Evolutionary conservation across 2,113 vertebrate species (phyloP).

Genomic region (Balaeniceps rex): DNA sequence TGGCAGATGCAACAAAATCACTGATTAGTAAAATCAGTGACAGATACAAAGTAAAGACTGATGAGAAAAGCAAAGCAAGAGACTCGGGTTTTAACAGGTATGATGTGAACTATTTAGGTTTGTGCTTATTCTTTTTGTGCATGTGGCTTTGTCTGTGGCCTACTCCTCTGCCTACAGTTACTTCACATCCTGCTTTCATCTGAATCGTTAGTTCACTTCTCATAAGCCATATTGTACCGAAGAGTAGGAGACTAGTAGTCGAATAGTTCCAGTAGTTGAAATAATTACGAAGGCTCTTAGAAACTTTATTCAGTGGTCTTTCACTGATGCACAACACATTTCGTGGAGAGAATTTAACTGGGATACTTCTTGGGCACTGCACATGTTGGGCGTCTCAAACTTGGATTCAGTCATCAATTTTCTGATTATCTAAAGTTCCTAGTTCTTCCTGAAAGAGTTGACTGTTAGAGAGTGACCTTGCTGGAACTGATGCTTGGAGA

Average conservation of each 20-base stretch:
- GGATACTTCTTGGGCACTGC: too few species aligned
- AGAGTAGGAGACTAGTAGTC: not conserved
- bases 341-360: not conserved
- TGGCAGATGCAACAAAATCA: constrained; percentile 58
- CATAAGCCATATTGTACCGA: not conserved
- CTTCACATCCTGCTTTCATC: not conserved
- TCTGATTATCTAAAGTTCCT: not conserved
- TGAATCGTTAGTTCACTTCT: not conserved
- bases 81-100: constrained; percentile 56
- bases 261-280: not conserved
- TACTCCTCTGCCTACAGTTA: not conserved
- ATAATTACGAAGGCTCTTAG: not conserved
- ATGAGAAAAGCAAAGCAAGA: constrained; percentile 30
- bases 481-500: not conserved
- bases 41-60: constrained; percentile 53
- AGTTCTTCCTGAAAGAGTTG: not conserved
- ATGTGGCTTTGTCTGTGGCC: not conserved
- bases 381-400: not conserved
- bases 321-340: not conserved
- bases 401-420: not conserved
- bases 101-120: not conserved
- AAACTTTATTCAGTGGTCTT: not conserved
- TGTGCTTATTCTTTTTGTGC: not conserved
- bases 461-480: not conserved
- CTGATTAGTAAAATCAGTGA: constrained; percentile 74